Conservation (phyloP, 2,113 vertebrate species). For the Hemiscyllium ocellatum region DNA sequence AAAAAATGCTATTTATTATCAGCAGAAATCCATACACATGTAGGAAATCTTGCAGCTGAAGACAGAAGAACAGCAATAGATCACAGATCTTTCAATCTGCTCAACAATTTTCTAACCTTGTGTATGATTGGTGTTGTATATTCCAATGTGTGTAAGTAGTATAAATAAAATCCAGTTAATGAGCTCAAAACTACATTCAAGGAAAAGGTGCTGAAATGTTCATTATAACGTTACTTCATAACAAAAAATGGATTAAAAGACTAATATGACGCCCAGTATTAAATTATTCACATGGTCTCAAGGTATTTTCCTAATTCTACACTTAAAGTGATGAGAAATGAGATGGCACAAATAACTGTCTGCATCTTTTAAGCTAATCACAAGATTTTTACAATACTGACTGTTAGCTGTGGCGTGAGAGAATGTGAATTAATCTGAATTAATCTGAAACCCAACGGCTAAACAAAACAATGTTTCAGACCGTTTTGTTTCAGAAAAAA, state of each 20-base stretch:
- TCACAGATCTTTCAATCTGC: neutral
- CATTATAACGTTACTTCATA: neutral
- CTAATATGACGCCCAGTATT: neutral
- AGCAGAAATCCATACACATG: too few relatives aligned
- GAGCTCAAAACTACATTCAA: neutral
- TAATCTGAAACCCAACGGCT: neutral
- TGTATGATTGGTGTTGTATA: neutral
- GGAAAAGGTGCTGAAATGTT: neutral
- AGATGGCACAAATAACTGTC: neutral
- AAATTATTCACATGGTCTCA: neutral
- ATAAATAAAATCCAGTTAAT: neutral
- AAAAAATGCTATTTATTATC: neutral
- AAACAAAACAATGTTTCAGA: neutral
- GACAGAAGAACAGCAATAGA: neutral
- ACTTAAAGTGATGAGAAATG: neutral
- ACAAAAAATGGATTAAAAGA: neutral
- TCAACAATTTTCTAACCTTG: neutral
- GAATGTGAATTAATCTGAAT: neutral
- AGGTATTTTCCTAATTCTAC: neutral
- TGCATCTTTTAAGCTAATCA: neutral
- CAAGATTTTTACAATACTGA: neutral
- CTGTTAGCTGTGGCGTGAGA: neutral
- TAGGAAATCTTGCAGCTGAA: neutral
- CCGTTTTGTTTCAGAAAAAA: neutral
- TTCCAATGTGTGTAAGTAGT: neutral